A percentile compares a stretch with the other conserved stretches of the same genome.
Conservation (phyloP, 2,113 vertebrate genomes). For the Lanius collurio region DNA sequence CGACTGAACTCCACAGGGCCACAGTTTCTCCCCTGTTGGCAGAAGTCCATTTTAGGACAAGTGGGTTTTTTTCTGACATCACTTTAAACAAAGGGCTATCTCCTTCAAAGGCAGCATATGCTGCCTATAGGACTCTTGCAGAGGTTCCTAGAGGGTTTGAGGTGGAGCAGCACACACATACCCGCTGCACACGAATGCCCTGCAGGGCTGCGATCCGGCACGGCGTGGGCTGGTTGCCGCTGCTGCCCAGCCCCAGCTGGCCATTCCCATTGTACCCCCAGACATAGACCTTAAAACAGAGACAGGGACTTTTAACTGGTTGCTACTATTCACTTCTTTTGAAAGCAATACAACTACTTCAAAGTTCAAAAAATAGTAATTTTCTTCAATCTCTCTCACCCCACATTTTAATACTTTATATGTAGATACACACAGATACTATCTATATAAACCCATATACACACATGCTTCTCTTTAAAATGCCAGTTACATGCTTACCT, state of each 20-base stretch:
- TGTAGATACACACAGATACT: neutral
- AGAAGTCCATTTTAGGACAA: neutral
- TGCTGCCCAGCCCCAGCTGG: constrained; percentile 93
- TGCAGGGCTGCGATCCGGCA: constrained; percentile 93
- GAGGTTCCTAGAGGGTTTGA: neutral
- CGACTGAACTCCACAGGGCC: neutral
- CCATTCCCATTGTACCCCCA: constrained; percentile 99
- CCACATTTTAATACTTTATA: neutral
- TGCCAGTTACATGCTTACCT: neutral
- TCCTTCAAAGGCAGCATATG: neutral
- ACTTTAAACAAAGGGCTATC: neutral
- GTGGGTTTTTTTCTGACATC: neutral
- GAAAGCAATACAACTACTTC: neutral
- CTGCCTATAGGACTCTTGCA: neutral
- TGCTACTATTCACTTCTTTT: neutral
- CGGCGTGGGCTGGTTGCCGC: constrained; percentile 92
- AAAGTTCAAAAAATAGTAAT: neutral
- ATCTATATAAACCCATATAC: neutral
- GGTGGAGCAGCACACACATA: constrained; percentile 15
- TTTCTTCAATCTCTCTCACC: neutral
- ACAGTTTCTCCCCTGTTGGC: neutral
- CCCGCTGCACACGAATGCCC: constrained; percentile 88
- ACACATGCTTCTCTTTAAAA: neutral
- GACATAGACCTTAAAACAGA: constrained; percentile 84
- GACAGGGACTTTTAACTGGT: neutral